Evolutionary conservation across 2,113 vertebrate species (phyloP), one percentile per base, ranked within the genome.

Genomic region (Ifrita kowaldi): DNA sequence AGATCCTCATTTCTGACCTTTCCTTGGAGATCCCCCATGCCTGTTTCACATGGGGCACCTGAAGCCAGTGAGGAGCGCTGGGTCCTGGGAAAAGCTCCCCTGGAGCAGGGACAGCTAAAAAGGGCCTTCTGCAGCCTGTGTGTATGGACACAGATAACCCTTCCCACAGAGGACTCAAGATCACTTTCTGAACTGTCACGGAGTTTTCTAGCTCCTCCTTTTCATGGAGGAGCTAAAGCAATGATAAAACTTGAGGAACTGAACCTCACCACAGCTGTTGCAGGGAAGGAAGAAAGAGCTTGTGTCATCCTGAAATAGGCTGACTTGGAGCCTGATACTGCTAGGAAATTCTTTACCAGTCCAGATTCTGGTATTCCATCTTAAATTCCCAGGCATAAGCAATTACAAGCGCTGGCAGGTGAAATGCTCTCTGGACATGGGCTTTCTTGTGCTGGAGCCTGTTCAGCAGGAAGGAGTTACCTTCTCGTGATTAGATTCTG

Each of bases 401-500:
- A 84, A 30, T 83, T 84, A 32, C 33, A 69, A 26, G 50, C 0
- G 0, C 37, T 85, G 65, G 49, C n/a, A 68, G 56, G 41, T 62
- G 76, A 64, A 84, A 84, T 24, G 26, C 46, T 87, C 50, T 91
- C 46, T 37, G 57, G 76, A 71, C n/a, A 5, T 60, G 28, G 32
- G 30, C 53, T 83, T 69, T 62, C 62, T 85, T 1, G 1, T 85
- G 37, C 44, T 73, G 57, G n/a, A 50, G 55, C 39, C 47, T 53
- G 9, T 69, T 87, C 16, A 55, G 53, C 65, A 89, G 74, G 53
- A 87, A 65, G 74, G 53, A 16, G 26, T 79, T 94, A 46, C 91
- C 60, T 91, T 91, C 77, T 73, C 0, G 0, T 83, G 49, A 79
- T 68, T 57, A 64, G 65, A 79, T 87, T 94, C 59, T 80, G 55